Conservation (phyloP, 2,888 invertebrate genomes). For the Apamea sordens region DNA sequence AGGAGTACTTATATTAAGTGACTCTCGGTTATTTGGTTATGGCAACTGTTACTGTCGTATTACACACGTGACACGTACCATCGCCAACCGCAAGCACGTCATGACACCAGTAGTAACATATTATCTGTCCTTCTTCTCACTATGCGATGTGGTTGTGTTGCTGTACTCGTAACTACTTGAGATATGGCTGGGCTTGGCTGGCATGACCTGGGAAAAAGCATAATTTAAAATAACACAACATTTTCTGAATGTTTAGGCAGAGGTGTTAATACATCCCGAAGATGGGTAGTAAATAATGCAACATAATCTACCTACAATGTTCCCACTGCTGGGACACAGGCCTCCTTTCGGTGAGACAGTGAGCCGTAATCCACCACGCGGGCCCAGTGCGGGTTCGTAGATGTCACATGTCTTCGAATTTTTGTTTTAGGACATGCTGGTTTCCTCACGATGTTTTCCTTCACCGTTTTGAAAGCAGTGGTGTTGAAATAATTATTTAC, state of each 20-base stretch:
- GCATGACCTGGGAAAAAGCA: slow-evolving; percentile 11
- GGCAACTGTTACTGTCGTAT: slow-evolving; percentile 21
- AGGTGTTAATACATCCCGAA: not conserved
- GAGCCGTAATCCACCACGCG: too few species aligned
- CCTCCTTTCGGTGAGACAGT: too few species aligned
- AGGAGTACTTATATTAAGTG: too few species aligned
- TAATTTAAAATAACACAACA: not conserved
- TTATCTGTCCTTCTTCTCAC: slow-evolving; percentile 43
- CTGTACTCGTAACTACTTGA: slow-evolving; percentile 28
- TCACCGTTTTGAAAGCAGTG: too few species aligned
- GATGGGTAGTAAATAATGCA: not conserved
- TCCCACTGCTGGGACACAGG: too few species aligned
- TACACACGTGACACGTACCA: not conserved
- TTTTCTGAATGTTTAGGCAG: not conserved
- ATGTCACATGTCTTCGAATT: too few species aligned
- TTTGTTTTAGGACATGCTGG: too few species aligned
- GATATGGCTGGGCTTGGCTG: slow-evolving; percentile 27
- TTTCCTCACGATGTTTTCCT: too few species aligned
- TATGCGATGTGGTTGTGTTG: slow-evolving; percentile 8
- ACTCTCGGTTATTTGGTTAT: slow-evolving; percentile 12
- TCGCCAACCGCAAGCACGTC: not conserved
- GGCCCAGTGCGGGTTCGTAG: too few species aligned
- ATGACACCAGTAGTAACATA: not conserved
- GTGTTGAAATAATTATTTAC: too few species aligned
- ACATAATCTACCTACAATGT: too few species aligned